Evolutionary conservation across 2,797 vertebrate genomes (phyloP), one percentile per base, ranked within the genome.

Genomic region (Podarcis lilfordi): DNA sequence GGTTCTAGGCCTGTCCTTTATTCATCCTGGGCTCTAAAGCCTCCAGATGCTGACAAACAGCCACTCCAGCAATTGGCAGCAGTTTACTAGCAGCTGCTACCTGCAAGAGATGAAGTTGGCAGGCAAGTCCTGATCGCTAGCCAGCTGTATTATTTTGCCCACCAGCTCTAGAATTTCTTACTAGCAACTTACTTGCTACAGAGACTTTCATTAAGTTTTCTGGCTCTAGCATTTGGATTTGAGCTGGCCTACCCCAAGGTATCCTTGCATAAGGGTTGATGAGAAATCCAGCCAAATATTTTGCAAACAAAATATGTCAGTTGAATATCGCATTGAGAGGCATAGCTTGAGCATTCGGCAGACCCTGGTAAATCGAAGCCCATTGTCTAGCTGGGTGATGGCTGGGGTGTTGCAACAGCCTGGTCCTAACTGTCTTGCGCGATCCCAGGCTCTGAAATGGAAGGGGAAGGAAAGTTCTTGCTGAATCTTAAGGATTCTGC

Each of bases 61-160:
- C 68, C 72, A 72, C 17, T 19, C 37, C 2, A 32, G 37, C 80
- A 75, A 69, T 71, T 87, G 71, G 71, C 69, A 82, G n/a, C 32
- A 72, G 27, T 80, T 59, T 80, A 80, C 50, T 78, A 80, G 71
- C 78, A 87, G 86, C 79, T 87, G 86, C 86, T 75, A 75, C 40
- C 79, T 87, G 78, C 35, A 72, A 68, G 68, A 86, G 45, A 86
- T 80, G 50, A 86, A 71, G 50, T 7, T 75, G 79, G 79, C 80
- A n/a, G 43, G 6, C 2, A 55, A 32, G 11, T 64, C 29, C 40
- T 87, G 55, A 66, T 64, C 21, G 27, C 71, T 87, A 45, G 79
- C 79, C 55, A 82, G 29, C 50, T 66, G 75, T 75, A 75, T 64
- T 82, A 32, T 17, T 80, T 45, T 82, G 55, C 71, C 86, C 66